Base-by-base conservation (phyloP, 2,888 invertebrate genomes). In the Amphiduros pacificus region DNA sequence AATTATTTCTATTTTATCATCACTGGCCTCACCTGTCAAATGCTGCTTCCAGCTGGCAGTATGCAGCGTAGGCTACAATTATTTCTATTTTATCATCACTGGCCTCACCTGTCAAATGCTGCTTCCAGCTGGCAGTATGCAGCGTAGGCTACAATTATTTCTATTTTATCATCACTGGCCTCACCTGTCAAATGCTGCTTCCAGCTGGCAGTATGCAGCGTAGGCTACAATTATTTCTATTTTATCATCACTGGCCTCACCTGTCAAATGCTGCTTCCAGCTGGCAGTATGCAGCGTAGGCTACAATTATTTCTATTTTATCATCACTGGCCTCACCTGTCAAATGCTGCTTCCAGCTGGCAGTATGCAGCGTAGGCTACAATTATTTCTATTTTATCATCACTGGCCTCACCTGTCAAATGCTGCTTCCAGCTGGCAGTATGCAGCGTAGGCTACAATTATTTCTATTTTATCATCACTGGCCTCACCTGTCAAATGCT, bases 341-440 rank as follows among this genome's bases (percentile, higher is more conserved):
- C 98, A 36, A 96, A 84, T 0, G 91, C 90, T 0, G 91, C 88
- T 82, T 99, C 98, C 81, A 96, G 95, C 80, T 99, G 98, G 76
- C 99, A 99, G 82, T 99, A 98, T 0, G 97, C 96, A 0, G 98
- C 97, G 83, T 97, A 98, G 0, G 98, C 97, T 1, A 97, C 94
- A 0, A 96, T 96, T 66, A 91, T 86, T 0, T 92, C 92, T 71
- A 92, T 90, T 67, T 90, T 88, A 81, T n/a, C n/a, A n/a, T n/a
- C n/a, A n/a, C n/a, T n/a, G n/a, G n/a, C n/a, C 54, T 74, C 74
- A 91, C 91, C 92, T 87, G 84, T 99, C 98, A 36, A 96, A 84
- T 0, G 91, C 90, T 0, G 91, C 88, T 82, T 99, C 98, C 81
- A 96, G 95, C 80, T 99, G 98, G 76, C 99, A 99, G 82, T 99